Percentiles rank a stretch among this genome's conserved stretches.
phyloP scores from a whole-genome alignment of 1,140 invertebrate species.

The Phortica variegata region DNA sequence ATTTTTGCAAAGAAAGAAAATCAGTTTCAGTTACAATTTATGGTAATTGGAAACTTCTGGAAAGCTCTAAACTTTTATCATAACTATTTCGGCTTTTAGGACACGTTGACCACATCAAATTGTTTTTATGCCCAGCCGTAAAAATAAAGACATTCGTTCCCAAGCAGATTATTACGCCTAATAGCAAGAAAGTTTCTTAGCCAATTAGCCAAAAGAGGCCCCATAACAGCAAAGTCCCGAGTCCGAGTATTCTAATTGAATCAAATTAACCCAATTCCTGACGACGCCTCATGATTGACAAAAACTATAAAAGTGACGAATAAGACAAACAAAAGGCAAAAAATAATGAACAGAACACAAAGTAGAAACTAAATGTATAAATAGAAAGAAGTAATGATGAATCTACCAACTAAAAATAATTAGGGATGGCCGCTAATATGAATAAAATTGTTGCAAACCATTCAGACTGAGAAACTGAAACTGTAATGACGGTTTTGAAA shows the following conservation, averaged over 20 bases:
- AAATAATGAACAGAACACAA: slow-evolving; percentile 7
- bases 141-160: slow-evolving; percentile 11
- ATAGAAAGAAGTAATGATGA: too few relatives aligned
- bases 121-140: slow-evolving; percentile 38
- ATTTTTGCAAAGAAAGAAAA: slow-evolving; percentile 14
- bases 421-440: too few relatives aligned
- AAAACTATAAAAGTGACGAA: slow-evolving; percentile 15
- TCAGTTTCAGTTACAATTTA: background rate
- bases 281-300: background rate
- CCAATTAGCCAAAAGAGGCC: slow-evolving; percentile 38
- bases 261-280: slow-evolving; percentile 45
- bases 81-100: slow-evolving; percentile 6
- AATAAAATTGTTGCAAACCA: slow-evolving; percentile 27
- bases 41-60: slow-evolving; percentile 5
- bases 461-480: background rate
- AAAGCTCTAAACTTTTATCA: background rate
- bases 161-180: slow-evolving; percentile 33
- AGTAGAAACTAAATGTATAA: background rate
- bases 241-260: slow-evolving; percentile 47
- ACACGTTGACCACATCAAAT: slow-evolving; percentile 24
- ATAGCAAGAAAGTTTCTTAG: slow-evolving; percentile 9
- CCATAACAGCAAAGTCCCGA: slow-evolving; percentile 23
- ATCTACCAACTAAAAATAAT: too few relatives aligned
- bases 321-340: slow-evolving; percentile 13
- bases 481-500: background rate